These are phyloP conservation scores for Hyles euphorbiae DNA, from an alignment of 1,140 invertebrate genomes.

Conservation along the genomic window DNA sequence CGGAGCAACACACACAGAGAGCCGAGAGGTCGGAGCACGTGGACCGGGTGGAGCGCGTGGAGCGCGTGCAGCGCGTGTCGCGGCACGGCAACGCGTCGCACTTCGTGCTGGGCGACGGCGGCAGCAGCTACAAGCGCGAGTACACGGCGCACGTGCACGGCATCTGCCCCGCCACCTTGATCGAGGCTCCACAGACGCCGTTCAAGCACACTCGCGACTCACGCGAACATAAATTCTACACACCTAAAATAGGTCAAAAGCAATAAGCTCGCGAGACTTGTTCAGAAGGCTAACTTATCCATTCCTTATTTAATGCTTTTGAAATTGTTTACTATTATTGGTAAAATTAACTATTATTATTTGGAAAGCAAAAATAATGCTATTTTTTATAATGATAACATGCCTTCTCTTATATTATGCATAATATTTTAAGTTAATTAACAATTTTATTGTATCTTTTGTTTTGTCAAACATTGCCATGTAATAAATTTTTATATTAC, in stretches of 20 bases:
- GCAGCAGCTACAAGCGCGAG: conserved; percentile 86
- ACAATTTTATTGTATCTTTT: conserved; percentile 29
- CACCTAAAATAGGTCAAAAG: conserved; percentile 74
- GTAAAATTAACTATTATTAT: conserved; percentile 13
- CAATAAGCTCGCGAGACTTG: not conserved
- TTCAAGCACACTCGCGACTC: conserved; percentile 90
- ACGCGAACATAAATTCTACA: conserved; percentile 88
- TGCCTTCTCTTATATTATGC: conserved; percentile 38
- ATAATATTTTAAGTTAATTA: conserved; percentile 35
- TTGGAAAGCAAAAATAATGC: conserved; percentile 23
- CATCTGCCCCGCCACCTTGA: conserved; percentile 86
- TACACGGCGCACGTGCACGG: conserved; percentile 81
- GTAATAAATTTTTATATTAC: conserved; percentile 62
- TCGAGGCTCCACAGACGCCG: conserved; percentile 82
- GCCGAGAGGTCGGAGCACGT: conserved; percentile 66
- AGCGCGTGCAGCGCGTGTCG: conserved; percentile 58
- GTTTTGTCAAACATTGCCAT: conserved; percentile 65
- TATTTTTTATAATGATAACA: conserved; percentile 39
- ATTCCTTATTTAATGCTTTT: conserved; percentile 38
- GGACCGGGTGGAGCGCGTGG: conserved; percentile 61
- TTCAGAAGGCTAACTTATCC: conserved; percentile 22
- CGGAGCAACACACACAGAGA: conserved; percentile 63
- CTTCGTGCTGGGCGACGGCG: conserved; percentile 82
- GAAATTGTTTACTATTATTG: conserved; percentile 12
- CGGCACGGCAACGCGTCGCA: conserved; percentile 82